These are phyloP conservation scores for Scaptomyza graminum DNA, from an alignment of 1,140 invertebrate species.

Conservation along the genomic window DNA sequence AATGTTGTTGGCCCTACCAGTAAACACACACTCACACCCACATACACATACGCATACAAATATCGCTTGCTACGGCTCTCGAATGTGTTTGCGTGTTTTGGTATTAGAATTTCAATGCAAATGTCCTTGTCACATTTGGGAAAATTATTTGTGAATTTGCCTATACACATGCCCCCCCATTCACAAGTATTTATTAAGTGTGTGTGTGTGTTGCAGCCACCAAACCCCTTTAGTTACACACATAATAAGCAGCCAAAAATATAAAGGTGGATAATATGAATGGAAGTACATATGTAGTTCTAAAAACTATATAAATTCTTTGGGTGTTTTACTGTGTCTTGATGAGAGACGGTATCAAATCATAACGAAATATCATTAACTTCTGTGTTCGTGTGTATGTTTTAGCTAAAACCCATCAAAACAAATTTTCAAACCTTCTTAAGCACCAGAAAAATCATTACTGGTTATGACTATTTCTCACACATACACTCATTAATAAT, in stretches of 20 bases:
- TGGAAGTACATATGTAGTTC: constrained; percentile 32
- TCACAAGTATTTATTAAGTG: constrained; percentile 19
- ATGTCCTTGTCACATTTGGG: constrained; percentile 79
- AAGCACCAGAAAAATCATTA: constrained; percentile 3
- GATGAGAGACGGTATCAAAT: too few relatives aligned
- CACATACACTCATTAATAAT: not conserved
- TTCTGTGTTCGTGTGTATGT: too few relatives aligned
- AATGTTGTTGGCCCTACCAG: constrained; percentile 37
- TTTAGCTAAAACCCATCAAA: too few relatives aligned
- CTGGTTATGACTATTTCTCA: constrained; percentile 2
- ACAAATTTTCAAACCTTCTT: constrained; percentile 8
- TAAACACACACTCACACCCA: not conserved
- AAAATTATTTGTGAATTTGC: constrained; percentile 70
- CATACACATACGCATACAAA: constrained; percentile 2
- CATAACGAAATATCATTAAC: too few relatives aligned
- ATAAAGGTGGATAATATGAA: constrained; percentile 17
- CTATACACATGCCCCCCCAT: constrained; percentile 35
- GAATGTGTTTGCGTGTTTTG: constrained; percentile 46
- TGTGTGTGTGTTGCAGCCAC: constrained; percentile 4
- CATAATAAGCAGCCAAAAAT: constrained; percentile 65
- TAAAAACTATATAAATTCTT: constrained; percentile 11
- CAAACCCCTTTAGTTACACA: constrained; percentile 18
- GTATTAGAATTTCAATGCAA: constrained; percentile 74
- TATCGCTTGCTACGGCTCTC: constrained; percentile 4
- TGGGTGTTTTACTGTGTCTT: not conserved